A percentile compares a stretch with the other conserved stretches of the same genome.
These are phyloP conservation scores for Sminthopsis crassicaudata DNA, from an alignment of 2,113 vertebrate species.

Conservation along the genomic window DNA sequence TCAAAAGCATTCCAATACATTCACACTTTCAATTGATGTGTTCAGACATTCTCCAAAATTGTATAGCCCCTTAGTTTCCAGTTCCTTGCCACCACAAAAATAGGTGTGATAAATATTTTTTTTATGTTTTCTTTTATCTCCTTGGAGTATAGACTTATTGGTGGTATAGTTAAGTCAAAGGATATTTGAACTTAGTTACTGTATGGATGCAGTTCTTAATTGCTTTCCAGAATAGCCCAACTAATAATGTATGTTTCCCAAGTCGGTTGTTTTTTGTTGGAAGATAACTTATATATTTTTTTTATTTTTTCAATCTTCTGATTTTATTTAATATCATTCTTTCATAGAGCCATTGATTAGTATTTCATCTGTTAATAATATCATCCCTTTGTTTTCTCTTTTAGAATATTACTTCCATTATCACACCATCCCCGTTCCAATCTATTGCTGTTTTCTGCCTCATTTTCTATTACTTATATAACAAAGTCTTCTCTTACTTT, in stretches of 20 bases:
- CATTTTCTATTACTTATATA: background rate
- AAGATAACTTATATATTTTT: background rate
- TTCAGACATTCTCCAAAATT: background rate
- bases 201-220: background rate
- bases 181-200: background rate
- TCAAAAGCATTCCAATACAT: background rate
- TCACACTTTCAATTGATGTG: background rate
- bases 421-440: background rate
- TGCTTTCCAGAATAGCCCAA: background rate
- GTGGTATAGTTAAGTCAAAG: background rate
- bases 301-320: background rate
- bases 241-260: background rate
- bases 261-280: background rate
- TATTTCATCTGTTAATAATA: background rate
- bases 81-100: background rate
- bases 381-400: background rate
- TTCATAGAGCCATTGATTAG: background rate
- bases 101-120: background rate
- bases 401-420: background rate
- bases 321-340: background rate
- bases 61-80: background rate
- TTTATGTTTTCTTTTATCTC: background rate
- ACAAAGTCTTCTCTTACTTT: background rate
- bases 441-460: background rate
- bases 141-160: background rate